Evolutionary conservation across 2,797 vertebrate species (phyloP), one percentile per base, ranked within the genome.

Genomic region (Hydrocynus forskahlii): DNA sequence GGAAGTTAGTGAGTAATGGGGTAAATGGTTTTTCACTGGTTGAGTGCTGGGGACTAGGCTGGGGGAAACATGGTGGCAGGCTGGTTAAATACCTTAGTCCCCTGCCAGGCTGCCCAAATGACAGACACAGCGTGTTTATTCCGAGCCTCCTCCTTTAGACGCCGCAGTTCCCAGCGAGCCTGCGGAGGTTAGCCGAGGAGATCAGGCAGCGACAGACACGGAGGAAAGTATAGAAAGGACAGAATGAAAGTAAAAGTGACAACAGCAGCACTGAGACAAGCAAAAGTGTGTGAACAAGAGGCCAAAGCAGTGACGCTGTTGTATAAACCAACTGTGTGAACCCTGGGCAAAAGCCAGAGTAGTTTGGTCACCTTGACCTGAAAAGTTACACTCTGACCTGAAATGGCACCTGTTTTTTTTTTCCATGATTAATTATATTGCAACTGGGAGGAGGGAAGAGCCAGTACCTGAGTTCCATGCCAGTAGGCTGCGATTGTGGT

Each of bases 41-140:
- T 48, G 38, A 76, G 48, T 67, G 64, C 54, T 68, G 6, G 9
- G 60, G 59, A 84, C 88, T 87, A 90, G 3, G 3, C 81, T 88
- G 89, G 87, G 87, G 86, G 81, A 83, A 79, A 86, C 60, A 91
- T 84, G 83, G 88, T 84, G 85, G 88, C 87, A 89, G 88, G 85
- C 89, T 90, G 90, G 87, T 91, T 85, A 95, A 96, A 95, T 98
- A 99, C 97, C 98, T 99, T 97, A 86, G 95, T 95, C 96, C 97
- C 98, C 94, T 97, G 96, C 98, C 98, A 99, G 95, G 94, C 97
- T 95, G 97, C 96, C 97, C 97, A 98, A 95, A 99, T 97, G 95
- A 97, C 97, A 94, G 96, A 96, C 93, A 98, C 96, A 88, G 97
- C 97, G 89, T 94, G 96, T 94, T 95, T 98, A 96, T 95, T 97